Percentiles rank a stretch among this genome's conserved stretches.
Conservation (phyloP, 2,797 vertebrate species). For the Heliangelus exortis region DNA sequence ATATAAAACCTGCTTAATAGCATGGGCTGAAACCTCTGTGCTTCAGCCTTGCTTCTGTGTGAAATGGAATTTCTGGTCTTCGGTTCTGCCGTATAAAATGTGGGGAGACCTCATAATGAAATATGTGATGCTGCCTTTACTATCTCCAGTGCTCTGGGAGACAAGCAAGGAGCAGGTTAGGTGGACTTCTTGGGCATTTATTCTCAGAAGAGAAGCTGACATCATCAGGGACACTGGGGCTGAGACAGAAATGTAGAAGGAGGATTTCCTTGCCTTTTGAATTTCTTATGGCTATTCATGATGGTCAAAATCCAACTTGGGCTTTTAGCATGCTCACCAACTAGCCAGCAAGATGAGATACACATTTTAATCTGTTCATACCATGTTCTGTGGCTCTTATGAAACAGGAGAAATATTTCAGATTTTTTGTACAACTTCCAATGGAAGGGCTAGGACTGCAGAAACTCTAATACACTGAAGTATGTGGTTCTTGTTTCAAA, state of each 20-base stretch:
- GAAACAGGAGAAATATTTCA: rapidly evolving
- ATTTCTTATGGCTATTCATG: neutral
- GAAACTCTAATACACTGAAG: neutral
- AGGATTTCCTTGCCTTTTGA: neutral
- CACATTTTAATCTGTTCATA: neutral
- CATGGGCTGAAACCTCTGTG: neutral
- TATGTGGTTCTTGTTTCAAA: neutral
- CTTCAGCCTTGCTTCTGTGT: neutral
- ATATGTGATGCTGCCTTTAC: neutral
- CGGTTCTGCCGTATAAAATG: neutral
- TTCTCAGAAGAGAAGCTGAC: neutral
- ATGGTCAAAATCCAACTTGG: neutral
- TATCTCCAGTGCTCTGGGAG: neutral
- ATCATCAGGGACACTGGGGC: neutral
- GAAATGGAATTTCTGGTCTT: neutral
- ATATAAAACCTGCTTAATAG: neutral
- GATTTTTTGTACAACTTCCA: neutral
- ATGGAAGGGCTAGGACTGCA: neutral
- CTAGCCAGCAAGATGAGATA: neutral
- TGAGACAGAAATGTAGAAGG: neutral
- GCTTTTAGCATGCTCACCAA: neutral
- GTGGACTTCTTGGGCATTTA: neutral
- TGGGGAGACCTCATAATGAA: neutral
- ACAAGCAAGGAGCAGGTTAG: neutral
- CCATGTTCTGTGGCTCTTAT: neutral